A percentile compares a stretch with the other conserved stretches of the same genome.
These are phyloP conservation scores for Hypsopygia costalis DNA, from an alignment of 2,888 invertebrate genomes.

Conservation along the genomic window DNA sequence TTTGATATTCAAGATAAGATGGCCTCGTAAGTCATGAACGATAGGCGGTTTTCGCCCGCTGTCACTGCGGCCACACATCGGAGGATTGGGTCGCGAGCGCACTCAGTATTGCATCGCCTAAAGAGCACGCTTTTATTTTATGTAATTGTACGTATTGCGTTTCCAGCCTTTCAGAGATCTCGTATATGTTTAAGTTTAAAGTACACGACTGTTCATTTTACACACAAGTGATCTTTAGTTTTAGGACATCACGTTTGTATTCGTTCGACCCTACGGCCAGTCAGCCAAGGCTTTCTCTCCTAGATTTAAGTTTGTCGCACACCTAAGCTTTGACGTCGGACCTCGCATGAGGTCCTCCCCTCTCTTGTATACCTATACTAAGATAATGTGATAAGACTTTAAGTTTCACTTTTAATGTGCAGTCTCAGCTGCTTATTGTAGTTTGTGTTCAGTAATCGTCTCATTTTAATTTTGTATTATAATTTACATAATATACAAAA, in stretches of 20 bases:
- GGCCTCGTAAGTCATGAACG: background rate
- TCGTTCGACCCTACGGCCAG: constrained; percentile 44
- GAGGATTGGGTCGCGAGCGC: constrained; percentile 18
- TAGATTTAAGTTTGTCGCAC: constrained; percentile 33
- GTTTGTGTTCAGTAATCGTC: constrained; percentile 56
- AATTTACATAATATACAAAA: constrained; percentile 51
- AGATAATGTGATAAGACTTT: constrained; percentile 36
- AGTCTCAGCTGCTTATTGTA: constrained; percentile 37
- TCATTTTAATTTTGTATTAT: constrained; percentile 44
- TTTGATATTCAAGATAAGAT: too few species aligned
- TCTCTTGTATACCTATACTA: constrained; percentile 57
- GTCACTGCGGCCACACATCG: constrained; percentile 10
- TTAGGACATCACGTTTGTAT: constrained; percentile 40
- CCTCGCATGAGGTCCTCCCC: constrained; percentile 21
- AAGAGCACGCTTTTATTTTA: constrained; percentile 52
- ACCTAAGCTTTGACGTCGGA: constrained; percentile 34
- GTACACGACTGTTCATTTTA: constrained; percentile 70
- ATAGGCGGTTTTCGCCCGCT: background rate
- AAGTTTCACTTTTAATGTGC: constrained; percentile 36
- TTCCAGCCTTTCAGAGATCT: constrained; percentile 81
- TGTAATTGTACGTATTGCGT: constrained; percentile 70
- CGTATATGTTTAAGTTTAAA: constrained; percentile 73
- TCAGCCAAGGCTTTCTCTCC: constrained; percentile 36
- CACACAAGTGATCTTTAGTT: constrained; percentile 65
- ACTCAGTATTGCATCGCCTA: constrained; percentile 19